Percentiles rank a stretch among this genome's conserved stretches.
Conservation (phyloP, 2,888 invertebrate genomes). For the Nomada fucata region DNA sequence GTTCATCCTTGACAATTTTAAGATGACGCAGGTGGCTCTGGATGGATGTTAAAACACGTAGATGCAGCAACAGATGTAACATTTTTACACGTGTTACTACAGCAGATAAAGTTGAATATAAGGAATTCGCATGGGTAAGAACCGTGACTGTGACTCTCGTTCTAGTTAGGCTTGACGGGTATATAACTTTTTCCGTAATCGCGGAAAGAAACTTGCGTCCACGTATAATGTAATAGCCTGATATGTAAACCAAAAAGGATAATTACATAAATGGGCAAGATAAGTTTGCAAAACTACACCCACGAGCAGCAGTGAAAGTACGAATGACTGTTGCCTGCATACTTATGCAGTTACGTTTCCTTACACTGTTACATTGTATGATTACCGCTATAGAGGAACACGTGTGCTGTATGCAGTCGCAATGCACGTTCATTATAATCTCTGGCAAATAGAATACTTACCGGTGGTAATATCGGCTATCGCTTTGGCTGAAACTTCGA, state of each 20-base stretch:
- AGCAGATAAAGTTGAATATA: neutral
- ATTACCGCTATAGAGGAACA: constrained; percentile 46
- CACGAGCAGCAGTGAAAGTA: constrained; percentile 71
- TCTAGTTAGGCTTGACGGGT: neutral
- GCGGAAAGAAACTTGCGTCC: neutral
- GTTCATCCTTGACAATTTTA: constrained; percentile 39
- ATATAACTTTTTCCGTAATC: neutral
- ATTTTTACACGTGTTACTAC: neutral
- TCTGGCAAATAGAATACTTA: neutral
- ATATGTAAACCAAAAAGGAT: constrained; percentile 48
- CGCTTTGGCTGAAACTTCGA: neutral
- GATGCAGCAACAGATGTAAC: neutral
- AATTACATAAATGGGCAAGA: constrained; percentile 56
- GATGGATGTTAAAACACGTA: neutral
- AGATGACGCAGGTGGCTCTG: constrained; percentile 27
- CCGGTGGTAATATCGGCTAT: too few relatives aligned
- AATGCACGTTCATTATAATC: constrained; percentile 6
- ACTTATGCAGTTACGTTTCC: constrained; percentile 70
- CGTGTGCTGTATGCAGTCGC: neutral
- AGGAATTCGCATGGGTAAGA: neutral
- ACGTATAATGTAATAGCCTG: neutral
- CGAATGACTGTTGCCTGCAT: constrained; percentile 66
- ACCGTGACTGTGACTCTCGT: neutral
- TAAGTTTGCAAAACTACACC: constrained; percentile 67
- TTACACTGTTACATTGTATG: constrained; percentile 50